Percentiles rank a stretch among this genome's conserved stretches.
These are phyloP conservation scores for Hydriomena furcata DNA, from an alignment of 2,888 invertebrate species.

Conservation along the genomic window DNA sequence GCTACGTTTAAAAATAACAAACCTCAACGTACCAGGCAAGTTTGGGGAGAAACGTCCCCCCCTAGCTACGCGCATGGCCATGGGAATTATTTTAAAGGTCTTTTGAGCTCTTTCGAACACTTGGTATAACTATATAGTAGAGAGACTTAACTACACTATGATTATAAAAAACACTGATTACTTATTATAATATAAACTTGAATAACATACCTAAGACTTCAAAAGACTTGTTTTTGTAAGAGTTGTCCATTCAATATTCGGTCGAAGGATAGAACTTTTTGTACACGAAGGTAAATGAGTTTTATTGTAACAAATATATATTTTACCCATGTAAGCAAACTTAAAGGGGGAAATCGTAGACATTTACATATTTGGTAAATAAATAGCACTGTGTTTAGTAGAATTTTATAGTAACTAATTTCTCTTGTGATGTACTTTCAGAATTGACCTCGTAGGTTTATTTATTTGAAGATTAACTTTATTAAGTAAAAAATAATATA, in stretches of 20 bases:
- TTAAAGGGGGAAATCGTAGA: conserved; percentile 17
- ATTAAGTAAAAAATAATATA: conserved; percentile 22
- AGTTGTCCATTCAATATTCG: conserved; percentile 23
- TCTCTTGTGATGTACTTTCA: conserved; percentile 37
- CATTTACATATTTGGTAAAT: conserved; percentile 11
- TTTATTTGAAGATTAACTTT: conserved; percentile 32
- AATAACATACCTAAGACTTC: conserved; percentile 1
- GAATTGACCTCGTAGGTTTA: conserved; percentile 67
- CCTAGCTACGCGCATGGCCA: too few relatives aligned
- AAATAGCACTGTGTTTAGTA: conserved; percentile 36
- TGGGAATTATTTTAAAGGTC: neutral
- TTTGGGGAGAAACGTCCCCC: too few relatives aligned
- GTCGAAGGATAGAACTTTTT: conserved; percentile 23
- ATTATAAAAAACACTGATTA: conserved; percentile 8
- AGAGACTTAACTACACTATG: conserved; percentile 1
- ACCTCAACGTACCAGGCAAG: too few relatives aligned
- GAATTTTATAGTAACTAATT: conserved; percentile 26
- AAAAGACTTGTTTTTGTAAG: conserved; percentile 4
- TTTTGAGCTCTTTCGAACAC: neutral
- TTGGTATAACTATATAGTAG: neutral
- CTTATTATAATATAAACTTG: conserved; percentile 3
- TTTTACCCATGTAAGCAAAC: conserved; percentile 4
- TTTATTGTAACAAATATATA: neutral
- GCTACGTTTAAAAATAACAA: too few relatives aligned
- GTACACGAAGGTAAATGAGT: conserved; percentile 9